phyloP scores from a whole-genome alignment of 2,113 vertebrate genomes.

The Urocitellus parryii region DNA sequence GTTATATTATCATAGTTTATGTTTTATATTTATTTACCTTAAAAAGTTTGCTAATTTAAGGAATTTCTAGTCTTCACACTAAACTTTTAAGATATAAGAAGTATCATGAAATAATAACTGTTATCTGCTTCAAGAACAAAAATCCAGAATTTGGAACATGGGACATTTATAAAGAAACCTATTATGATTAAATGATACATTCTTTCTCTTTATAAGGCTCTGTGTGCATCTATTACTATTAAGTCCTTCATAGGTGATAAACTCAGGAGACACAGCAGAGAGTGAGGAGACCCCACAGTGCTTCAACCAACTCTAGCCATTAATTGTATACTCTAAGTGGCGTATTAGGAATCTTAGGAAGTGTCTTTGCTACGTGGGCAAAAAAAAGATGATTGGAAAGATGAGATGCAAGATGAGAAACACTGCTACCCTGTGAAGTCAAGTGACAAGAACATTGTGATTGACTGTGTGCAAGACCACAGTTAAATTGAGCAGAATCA shows the following conservation, averaged over 20 bases:
- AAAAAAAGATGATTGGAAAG: constrained; percentile 55
- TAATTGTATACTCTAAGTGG: constrained; percentile 50
- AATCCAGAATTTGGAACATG: neutral
- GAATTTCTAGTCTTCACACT: neutral
- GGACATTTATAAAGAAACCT: constrained; percentile 9
- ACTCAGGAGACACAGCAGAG: neutral
- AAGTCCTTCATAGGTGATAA: neutral
- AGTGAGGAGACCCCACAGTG: neutral
- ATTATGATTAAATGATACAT: neutral
- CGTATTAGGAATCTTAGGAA: constrained; percentile 50
- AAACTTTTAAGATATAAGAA: neutral
- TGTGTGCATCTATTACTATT: constrained; percentile 3
- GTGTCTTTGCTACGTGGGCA: constrained; percentile 37
- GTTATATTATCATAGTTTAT: neutral
- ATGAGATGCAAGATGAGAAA: constrained; percentile 68
- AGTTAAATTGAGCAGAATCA: constrained; percentile 72
- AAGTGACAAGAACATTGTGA: constrained; percentile 61
- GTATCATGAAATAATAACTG: neutral
- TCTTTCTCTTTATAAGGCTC: neutral
- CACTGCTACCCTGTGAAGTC: constrained; percentile 1
- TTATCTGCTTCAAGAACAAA: neutral
- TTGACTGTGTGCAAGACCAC: constrained; percentile 56
- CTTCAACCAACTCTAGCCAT: neutral
- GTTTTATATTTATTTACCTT: neutral
- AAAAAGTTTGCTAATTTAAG: neutral